Evolutionary conservation across 1,140 invertebrate species (phyloP).

Genomic region (Drosophila guanche): DNA sequence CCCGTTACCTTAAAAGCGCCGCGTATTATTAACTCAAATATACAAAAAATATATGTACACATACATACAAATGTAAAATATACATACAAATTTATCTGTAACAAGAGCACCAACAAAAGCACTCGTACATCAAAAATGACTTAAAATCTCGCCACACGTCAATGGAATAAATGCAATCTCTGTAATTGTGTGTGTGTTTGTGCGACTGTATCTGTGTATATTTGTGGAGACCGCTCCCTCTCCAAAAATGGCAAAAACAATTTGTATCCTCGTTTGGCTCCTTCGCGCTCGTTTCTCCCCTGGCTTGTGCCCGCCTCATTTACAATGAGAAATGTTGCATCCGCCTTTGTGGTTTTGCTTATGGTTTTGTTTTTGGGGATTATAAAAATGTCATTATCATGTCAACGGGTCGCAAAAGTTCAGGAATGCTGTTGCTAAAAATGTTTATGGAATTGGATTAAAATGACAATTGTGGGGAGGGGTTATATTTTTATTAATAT

Average conservation of each 20-base stretch:
- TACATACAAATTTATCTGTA: slow-evolving; percentile 1
- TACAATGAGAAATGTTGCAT: slow-evolving; percentile 75
- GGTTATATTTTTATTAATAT: slow-evolving; percentile 42
- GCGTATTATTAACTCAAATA: slow-evolving; percentile 66
- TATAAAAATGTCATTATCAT: slow-evolving; percentile 81
- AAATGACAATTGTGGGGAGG: slow-evolving; percentile 39
- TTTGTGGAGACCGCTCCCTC: slow-evolving; percentile 66
- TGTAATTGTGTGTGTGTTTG: slow-evolving; percentile 14
- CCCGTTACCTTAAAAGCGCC: slow-evolving; percentile 65
- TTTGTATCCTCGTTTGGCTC: slow-evolving; percentile 67
- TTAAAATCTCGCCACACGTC: slow-evolving; percentile 72
- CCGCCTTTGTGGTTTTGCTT: slow-evolving; percentile 67
- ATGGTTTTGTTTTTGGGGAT: slow-evolving; percentile 48
- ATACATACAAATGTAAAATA: background rate
- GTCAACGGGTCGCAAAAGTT: slow-evolving; percentile 74
- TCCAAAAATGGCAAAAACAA: slow-evolving; percentile 62
- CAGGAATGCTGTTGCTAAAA: slow-evolving; percentile 26
- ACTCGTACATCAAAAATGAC: slow-evolving; percentile 76
- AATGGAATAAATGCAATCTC: slow-evolving; percentile 75
- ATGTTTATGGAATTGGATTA: slow-evolving; percentile 21
- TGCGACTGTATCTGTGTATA: slow-evolving; percentile 34
- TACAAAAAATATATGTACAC: slow-evolving; percentile 25
- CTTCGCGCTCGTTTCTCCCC: slow-evolving; percentile 2
- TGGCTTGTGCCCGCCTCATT: slow-evolving; percentile 50
- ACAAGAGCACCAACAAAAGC: slow-evolving; percentile 50